Conservation (phyloP, 2,797 vertebrate genomes). For the Sebastes iracundus region DNA sequence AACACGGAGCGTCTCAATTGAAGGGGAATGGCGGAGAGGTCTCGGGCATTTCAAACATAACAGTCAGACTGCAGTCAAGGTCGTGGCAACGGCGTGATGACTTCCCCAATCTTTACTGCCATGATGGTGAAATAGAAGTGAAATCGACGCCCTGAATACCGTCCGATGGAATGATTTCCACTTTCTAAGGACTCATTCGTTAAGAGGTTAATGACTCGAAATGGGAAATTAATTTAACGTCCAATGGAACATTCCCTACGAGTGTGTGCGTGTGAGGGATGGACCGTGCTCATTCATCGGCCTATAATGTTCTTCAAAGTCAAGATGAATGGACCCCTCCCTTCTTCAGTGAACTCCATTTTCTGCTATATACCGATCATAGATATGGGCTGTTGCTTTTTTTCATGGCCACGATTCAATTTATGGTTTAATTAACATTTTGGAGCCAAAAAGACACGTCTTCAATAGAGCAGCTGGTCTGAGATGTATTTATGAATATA, state of each 20-base stretch:
- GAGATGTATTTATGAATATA: slow-evolving; percentile 35
- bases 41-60: slow-evolving; percentile 2
- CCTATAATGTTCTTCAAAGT: slow-evolving; percentile 66
- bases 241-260: slow-evolving; percentile 29
- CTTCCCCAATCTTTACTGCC: slow-evolving; percentile 5
- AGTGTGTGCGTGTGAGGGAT: slow-evolving; percentile 30
- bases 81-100: slow-evolving; percentile 3
- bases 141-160: slow-evolving; percentile 25
- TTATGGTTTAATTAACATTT: slow-evolving; percentile 75
- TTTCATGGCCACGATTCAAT: slow-evolving; percentile 51
- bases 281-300: slow-evolving; percentile 37
- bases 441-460: slow-evolving; percentile 43
- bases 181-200: slow-evolving; percentile 52
- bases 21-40: neutral
- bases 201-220: slow-evolving; percentile 68
- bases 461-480: slow-evolving; percentile 31
- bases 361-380: slow-evolving; percentile 28
- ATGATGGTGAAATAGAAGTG: slow-evolving; percentile 31
- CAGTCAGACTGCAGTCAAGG: slow-evolving; percentile 41
- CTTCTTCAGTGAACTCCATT: slow-evolving; percentile 38
- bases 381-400: slow-evolving; percentile 49
- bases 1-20: slow-evolving; percentile 15
- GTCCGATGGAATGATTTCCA: slow-evolving; percentile 27
- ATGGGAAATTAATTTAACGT: slow-evolving; percentile 67
- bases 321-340: slow-evolving; percentile 58